Percentiles rank a stretch among this genome's conserved stretches.
phyloP scores from a whole-genome alignment of 2,888 invertebrate species.

The Thecocarcelia acutangulata region DNA sequence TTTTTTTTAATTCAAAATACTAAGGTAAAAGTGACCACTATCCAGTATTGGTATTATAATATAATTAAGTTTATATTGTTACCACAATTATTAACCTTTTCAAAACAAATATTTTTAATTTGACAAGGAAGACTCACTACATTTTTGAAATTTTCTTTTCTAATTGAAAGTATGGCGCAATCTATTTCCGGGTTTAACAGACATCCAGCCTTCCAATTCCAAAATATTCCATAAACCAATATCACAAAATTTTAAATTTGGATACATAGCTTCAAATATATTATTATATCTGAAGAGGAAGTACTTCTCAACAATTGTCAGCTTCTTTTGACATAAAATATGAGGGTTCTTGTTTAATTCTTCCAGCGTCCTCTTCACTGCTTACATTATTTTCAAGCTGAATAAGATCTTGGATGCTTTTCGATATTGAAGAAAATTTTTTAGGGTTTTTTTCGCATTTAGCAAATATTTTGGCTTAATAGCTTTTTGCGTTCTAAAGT shows the following conservation, averaged over 20 bases:
- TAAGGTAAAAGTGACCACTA: not conserved
- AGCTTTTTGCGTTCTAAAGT: not conserved
- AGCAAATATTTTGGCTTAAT: not conserved
- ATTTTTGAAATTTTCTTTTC: constrained; percentile 21
- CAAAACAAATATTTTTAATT: not conserved
- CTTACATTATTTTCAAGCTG: no score
- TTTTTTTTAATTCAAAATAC: not conserved
- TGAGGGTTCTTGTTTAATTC: not conserved
- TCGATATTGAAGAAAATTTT: no score
- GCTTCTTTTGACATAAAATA: not conserved
- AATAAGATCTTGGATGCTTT: no score
- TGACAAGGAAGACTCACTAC: not conserved
- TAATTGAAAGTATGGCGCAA: not conserved
- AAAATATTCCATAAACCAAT: constrained; percentile 12
- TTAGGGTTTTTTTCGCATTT: no score
- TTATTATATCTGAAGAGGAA: not conserved
- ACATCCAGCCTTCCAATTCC: constrained; percentile 3
- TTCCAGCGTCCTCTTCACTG: not conserved
- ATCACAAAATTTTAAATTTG: not conserved
- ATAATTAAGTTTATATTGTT: no score
- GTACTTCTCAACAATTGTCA: not conserved
- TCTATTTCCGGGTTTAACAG: not conserved
- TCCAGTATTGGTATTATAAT: constrained; percentile 22
- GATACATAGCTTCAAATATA: no score
- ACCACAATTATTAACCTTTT: no score